Conservation (phyloP, 2,888 invertebrate genomes). For the Drosophila multiciliata region DNA sequence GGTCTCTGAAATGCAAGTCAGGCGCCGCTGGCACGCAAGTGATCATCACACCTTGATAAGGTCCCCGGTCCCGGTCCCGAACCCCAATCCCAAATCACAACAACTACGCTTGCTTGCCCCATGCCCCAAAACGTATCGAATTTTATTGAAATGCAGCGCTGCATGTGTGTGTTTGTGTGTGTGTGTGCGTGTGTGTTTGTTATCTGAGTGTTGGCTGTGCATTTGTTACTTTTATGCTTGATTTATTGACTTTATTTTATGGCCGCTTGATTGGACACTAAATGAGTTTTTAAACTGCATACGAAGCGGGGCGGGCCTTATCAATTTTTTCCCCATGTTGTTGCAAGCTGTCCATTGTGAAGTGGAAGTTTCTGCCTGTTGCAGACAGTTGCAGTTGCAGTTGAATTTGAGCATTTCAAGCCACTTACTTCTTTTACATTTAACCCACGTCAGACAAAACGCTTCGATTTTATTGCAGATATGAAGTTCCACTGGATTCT, state of each 20-base stretch:
- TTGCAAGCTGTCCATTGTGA: constrained; percentile 19
- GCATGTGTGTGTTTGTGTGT: constrained; percentile 29
- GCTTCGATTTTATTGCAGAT: constrained; percentile 73
- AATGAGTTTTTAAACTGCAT: constrained; percentile 79
- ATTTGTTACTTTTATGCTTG: constrained; percentile 81
- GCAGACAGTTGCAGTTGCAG: constrained; percentile 45
- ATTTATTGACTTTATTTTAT: constrained; percentile 80
- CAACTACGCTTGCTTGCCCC: constrained; percentile 21
- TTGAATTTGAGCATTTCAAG: constrained; percentile 62
- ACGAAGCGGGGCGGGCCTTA: constrained; percentile 77
- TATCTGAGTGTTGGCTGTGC: constrained; percentile 78
- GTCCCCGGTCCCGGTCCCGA: constrained; percentile 13
- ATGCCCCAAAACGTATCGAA: constrained; percentile 75
- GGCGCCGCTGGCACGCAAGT: constrained; percentile 81
- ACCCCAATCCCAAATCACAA: constrained; percentile 5
- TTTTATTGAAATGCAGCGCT: constrained; percentile 76
- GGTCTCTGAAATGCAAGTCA: constrained; percentile 79
- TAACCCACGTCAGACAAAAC: constrained; percentile 78
- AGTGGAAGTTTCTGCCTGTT: constrained; percentile 24
- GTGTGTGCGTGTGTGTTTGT: constrained; percentile 44
- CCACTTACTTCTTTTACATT: constrained; percentile 72
- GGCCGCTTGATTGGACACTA: constrained; percentile 80
- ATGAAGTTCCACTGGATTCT: constrained; percentile 46
- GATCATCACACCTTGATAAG: constrained; percentile 81
- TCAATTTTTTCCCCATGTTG: constrained; percentile 58